Base-by-base conservation (phyloP, 2,113 vertebrate species). In the Bufo gargarizans region DNA sequence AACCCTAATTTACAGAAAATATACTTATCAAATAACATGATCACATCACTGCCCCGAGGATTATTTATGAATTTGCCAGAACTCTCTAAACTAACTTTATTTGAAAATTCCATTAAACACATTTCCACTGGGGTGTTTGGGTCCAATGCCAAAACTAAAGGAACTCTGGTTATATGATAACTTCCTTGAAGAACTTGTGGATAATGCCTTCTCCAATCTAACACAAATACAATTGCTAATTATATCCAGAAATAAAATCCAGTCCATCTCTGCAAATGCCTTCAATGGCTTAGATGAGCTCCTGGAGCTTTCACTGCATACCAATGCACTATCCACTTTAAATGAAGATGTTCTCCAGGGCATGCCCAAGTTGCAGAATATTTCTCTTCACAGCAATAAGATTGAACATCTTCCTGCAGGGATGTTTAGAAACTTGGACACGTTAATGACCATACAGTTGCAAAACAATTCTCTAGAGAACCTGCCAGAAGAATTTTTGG, bases 161-260 rank as follows among this genome's bases (percentile, higher is more conserved):
- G 94, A 99, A 84, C 94, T 99, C 13, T 98, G 97, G 97, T 93
- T 99, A 4, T 97, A 98, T 0, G 96, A 99, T 78, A 99, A 99
- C 22, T 95, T 94, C 81, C 92, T 99, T 82, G 94, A 93, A 22
- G 89, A 50, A 7, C 79, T 99, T 17, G 95, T 96, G 0, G 90
- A 95, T 0, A 91, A 95, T 0, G 90, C 96, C 50, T 99, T 99
- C 85, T 92, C 89, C 88, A 97, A 96, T 91, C 95, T 99, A 90
- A 95, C 91, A 17, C 91, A 95, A 63, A 65, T 98, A 90, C 94
- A 91, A 19, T 94, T 98, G 33, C 93, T 99, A 86, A 93, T 97
- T 14, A 93, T 99, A 53, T 97, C 97, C 92, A 94, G 94, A 77
- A 99, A 99, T 91, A 92, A 91, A 43, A 96, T 99, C 85, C 92